phyloP scores from a whole-genome alignment of 2,888 invertebrate species.

The Stenichneumon culpator region DNA sequence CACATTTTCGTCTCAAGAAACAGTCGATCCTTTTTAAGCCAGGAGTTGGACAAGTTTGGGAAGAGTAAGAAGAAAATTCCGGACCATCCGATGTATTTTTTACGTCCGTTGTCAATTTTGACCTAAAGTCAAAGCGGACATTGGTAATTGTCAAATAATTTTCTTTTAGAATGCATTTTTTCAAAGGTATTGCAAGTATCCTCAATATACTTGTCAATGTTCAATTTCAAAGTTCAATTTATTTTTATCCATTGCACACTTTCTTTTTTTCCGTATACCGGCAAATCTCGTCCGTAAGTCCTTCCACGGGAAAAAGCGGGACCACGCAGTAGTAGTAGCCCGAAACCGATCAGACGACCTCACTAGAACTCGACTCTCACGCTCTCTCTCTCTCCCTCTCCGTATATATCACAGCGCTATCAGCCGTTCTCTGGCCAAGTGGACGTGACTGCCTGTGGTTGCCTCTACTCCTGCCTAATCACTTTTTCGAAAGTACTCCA shows the following conservation, averaged over 20 bases:
- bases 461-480: constrained; percentile 54
- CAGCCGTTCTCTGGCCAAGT: constrained; percentile 1
- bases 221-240: background rate
- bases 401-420: constrained; percentile 10
- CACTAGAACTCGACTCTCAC: background rate
- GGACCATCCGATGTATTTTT: too few relatives aligned
- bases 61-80: too few relatives aligned
- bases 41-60: too few relatives aligned
- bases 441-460: constrained; percentile 25
- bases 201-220: background rate
- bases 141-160: too few relatives aligned
- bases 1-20: too few relatives aligned
- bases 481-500: constrained; percentile 68
- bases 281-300: constrained; percentile 27
- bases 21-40: too few relatives aligned
- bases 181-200: background rate
- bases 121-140: too few relatives aligned
- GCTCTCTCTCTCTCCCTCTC: constrained; percentile 15
- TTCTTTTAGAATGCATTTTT: too few relatives aligned
- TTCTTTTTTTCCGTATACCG: background rate
- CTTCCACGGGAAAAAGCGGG: background rate
- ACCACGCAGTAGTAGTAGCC: constrained; percentile 21
- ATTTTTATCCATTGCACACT: background rate
- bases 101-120: too few relatives aligned
- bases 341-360: constrained; percentile 41